Conservation (phyloP, 2,797 vertebrate genomes). For the Phaenicophaeus curvirostris region DNA sequence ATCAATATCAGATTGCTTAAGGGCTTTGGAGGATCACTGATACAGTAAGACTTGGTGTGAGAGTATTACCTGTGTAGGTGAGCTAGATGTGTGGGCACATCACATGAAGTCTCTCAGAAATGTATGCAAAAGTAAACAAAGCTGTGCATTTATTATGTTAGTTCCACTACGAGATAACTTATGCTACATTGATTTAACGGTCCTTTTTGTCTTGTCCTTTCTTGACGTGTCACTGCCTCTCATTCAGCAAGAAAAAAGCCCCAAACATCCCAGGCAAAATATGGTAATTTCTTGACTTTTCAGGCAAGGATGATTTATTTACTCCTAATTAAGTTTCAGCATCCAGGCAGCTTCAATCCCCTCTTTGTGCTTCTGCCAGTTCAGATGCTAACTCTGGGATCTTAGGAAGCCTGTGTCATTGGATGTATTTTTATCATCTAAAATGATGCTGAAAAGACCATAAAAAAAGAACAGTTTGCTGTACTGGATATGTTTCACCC, state of each 20-base stretch:
- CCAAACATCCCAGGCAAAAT: background rate
- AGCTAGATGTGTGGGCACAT: background rate
- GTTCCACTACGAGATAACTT: background rate
- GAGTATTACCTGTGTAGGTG: background rate
- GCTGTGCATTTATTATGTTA: rapidly evolving
- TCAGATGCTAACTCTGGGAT: background rate
- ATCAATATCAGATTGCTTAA: slow-evolving; percentile 74
- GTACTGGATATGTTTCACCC: background rate
- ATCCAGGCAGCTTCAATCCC: background rate
- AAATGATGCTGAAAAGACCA: background rate
- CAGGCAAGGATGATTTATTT: slow-evolving; percentile 18
- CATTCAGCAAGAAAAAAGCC: background rate
- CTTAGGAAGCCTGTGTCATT: background rate
- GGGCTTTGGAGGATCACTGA: slow-evolving; percentile 34
- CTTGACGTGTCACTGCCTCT: background rate
- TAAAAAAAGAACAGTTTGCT: background rate
- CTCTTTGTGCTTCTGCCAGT: slow-evolving; percentile 9
- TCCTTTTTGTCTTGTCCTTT: background rate
- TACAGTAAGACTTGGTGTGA: slow-evolving; percentile 13
- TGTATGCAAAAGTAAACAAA: background rate
- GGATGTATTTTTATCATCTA: background rate
- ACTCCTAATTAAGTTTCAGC: slow-evolving; percentile 6
- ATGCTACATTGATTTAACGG: slow-evolving; percentile 7
- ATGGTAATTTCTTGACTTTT: slow-evolving; percentile 33
- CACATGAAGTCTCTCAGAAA: background rate